phyloP scores from a whole-genome alignment of 2,888 invertebrate genomes.

The Selenia dentaria region DNA sequence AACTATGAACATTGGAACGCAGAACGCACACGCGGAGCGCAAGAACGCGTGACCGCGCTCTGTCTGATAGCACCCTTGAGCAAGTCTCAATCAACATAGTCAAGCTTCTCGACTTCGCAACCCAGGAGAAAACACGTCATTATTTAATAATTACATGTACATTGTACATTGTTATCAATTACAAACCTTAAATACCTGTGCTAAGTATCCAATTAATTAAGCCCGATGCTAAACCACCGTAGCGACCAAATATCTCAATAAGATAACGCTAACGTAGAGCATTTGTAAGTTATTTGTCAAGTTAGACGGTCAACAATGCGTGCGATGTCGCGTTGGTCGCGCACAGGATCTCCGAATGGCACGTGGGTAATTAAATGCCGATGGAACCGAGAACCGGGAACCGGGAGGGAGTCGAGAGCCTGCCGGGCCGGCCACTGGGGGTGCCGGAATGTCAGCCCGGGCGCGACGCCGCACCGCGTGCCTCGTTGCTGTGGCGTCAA shows the following conservation, averaged over 20 bases:
- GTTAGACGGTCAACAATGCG: conserved; percentile 67
- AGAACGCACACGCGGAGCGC: no score
- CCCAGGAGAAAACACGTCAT: no score
- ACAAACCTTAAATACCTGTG: no score
- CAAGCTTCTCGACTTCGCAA: no score
- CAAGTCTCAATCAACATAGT: no score
- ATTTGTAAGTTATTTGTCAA: conserved; percentile 67
- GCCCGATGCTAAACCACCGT: conserved; percentile 16
- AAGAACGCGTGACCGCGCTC: no score
- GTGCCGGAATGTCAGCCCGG: conserved; percentile 57
- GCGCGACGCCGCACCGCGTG: conserved; percentile 56
- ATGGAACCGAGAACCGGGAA: conserved; percentile 53
- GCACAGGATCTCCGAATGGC: conserved; percentile 57
- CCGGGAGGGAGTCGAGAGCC: conserved; percentile 26
- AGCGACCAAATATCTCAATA: conserved; percentile 37
- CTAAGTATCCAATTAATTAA: conserved; percentile 29
- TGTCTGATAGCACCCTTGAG: no score
- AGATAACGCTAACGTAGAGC: conserved; percentile 49
- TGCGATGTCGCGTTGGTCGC: conserved; percentile 61
- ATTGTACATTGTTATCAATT: no score
- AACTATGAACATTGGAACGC: no score
- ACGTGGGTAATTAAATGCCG: conserved; percentile 83
- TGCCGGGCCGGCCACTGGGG: conserved; percentile 50
- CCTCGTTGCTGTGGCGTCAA: conserved; percentile 46
- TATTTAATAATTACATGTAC: no score